phyloP scores from a whole-genome alignment of 2,113 vertebrate species.

The Pteropus alecto region DNA sequence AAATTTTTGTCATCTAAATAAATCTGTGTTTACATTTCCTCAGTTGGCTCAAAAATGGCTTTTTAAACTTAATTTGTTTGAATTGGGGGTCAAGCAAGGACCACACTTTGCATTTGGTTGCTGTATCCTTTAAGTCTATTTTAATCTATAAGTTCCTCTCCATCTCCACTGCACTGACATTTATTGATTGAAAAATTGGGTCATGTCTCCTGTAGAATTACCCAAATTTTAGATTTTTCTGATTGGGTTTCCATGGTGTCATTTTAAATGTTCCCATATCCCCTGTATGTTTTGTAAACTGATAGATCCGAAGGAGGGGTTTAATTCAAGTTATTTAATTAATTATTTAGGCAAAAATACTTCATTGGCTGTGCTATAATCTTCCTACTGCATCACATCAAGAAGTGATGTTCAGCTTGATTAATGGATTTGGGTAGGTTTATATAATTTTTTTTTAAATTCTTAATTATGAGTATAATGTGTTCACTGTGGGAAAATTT shows the following conservation, averaged over 20 bases:
- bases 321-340: not conserved
- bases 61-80: not conserved
- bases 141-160: not conserved
- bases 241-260: not conserved
- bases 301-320: not conserved
- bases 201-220: not conserved
- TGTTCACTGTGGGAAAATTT: not conserved
- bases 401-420: not conserved
- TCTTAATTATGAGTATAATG: slow-evolving; percentile 13
- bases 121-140: not conserved
- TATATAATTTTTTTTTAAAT: slow-evolving; percentile 10
- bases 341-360: not conserved
- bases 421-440: not conserved
- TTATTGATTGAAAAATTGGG: not conserved
- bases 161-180: not conserved
- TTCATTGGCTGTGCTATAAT: not conserved
- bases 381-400: not conserved
- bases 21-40: not conserved
- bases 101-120: not conserved
- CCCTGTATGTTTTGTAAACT: not conserved
- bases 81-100: not conserved
- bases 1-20: not conserved
- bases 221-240: not conserved
- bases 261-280: not conserved
- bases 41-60: not conserved